Conservation (phyloP, 2,888 invertebrate species). For the Trissolcus brochymenae region DNA sequence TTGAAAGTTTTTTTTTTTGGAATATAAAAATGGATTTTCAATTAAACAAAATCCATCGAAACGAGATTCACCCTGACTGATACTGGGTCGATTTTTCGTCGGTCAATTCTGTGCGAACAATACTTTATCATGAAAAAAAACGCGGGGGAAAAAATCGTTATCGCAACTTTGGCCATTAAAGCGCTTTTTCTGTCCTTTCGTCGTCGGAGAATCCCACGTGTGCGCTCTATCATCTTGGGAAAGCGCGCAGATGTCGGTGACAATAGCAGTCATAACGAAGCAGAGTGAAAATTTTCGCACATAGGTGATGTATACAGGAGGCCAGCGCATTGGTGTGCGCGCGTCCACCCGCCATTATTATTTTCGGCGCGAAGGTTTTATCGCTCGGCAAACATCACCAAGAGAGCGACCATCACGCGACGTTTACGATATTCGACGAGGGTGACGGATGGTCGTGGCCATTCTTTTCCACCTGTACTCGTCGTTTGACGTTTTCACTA, state of each 20-base stretch:
- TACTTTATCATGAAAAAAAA: constrained; percentile 38
- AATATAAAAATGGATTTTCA: constrained; percentile 7
- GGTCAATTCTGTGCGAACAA: constrained; percentile 35
- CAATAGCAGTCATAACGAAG: constrained; percentile 56
- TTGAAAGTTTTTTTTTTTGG: too few species aligned
- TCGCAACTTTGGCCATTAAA: constrained; percentile 57
- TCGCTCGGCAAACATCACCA: constrained; percentile 39
- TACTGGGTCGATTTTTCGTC: constrained; percentile 35
- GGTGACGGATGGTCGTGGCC: constrained; percentile 3
- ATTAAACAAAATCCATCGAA: constrained; percentile 11
- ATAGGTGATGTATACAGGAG: too few species aligned
- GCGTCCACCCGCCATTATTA: constrained; percentile 36
- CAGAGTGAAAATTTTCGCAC: constrained; percentile 43
- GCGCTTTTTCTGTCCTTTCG: constrained; percentile 52
- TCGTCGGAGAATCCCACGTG: constrained; percentile 50
- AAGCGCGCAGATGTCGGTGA: constrained; percentile 55
- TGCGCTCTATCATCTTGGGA: constrained; percentile 59
- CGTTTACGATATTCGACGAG: too few species aligned
- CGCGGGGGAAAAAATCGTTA: constrained; percentile 36
- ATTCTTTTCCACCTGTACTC: constrained; percentile 37
- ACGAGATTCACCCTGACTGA: constrained; percentile 23
- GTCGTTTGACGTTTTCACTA: constrained; percentile 35
- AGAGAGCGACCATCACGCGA: too few species aligned
- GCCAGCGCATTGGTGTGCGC: constrained; percentile 12
- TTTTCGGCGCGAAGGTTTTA: constrained; percentile 42